Evolutionary conservation across 2,113 vertebrate species (phyloP).

Genomic region (Leucopternis melanops): DNA sequence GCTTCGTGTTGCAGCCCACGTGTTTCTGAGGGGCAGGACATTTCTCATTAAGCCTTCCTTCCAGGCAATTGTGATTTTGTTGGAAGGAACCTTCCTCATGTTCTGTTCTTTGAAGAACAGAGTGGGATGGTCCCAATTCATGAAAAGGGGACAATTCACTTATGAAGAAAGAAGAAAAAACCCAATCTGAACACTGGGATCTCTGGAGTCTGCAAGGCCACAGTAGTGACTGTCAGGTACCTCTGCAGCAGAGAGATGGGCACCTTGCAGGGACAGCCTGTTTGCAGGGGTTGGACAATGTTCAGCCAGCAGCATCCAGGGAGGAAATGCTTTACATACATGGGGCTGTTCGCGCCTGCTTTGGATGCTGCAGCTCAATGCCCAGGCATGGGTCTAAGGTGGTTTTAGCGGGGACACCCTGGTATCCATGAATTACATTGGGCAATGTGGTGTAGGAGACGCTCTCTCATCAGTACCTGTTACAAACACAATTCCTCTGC

Average conservation of each 20-base stretch:
- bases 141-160: neutral
- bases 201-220: neutral
- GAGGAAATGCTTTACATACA: neutral
- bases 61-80: neutral
- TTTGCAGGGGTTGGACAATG: neutral
- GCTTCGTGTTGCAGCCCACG: no score
- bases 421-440: neutral
- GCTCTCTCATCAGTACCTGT: neutral
- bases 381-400: neutral
- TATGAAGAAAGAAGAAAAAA: neutral
- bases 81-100: neutral
- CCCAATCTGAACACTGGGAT: neutral
- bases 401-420: neutral
- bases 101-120: neutral
- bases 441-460: neutral
- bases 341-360: neutral
- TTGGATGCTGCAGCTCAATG: neutral
- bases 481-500: neutral
- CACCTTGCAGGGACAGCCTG: no score
- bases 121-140: neutral
- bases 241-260: neutral
- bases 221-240: neutral
- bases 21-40: neutral
- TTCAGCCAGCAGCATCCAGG: neutral
- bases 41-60: neutral